Evolutionary conservation across 2,888 invertebrate genomes (phyloP), one percentile per base, ranked within the genome.

Genomic region (Linnaemya vulpina): DNA sequence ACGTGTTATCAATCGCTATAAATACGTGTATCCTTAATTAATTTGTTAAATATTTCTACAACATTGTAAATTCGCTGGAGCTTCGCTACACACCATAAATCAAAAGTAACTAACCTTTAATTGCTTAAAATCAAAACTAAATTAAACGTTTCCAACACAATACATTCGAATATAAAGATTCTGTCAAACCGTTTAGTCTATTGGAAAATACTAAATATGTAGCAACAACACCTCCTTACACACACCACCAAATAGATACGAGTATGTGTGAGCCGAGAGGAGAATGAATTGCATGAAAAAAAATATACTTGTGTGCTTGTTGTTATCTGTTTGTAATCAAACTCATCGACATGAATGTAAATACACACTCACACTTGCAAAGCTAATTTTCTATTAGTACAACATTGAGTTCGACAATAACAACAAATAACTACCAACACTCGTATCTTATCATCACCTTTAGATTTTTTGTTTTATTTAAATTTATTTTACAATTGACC

Each of bases 151-250:
- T 71, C 75, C 79, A 65, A 62, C 43, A 71, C 65, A 70, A 67
- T 79, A 75, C 85, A 78, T 62, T 82, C 58, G 65, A 85, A 85
- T 85, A 79, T 85, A 85, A 85, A 85, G 85, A 85, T 82, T 82
- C 55, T 67, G 70, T 67, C 71, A 60, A 80, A 40, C 70, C 67
- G 60, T 70, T 49, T 55, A 60, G 7, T 62, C 17, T 49, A 53
- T 70, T 73, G 38, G 49, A 58, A 70, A 70, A 20, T 17, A 35
- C 10, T 46, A 40, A 65, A 17, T 51, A 5, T 51, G 20, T 55
- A 65, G 60, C 38, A 79, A 76, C 70, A 80, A 71, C 65, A 77
- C 40, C 82, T 84, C 81, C 84, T 84, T 77, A 76, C 79, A 17
- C 65, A 73, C 40, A 76, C 76, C 65, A 83, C 53, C 60, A 30